These are phyloP conservation scores for Hypsopygia costalis DNA, from an alignment of 2,888 invertebrate species.

Conservation along the genomic window DNA sequence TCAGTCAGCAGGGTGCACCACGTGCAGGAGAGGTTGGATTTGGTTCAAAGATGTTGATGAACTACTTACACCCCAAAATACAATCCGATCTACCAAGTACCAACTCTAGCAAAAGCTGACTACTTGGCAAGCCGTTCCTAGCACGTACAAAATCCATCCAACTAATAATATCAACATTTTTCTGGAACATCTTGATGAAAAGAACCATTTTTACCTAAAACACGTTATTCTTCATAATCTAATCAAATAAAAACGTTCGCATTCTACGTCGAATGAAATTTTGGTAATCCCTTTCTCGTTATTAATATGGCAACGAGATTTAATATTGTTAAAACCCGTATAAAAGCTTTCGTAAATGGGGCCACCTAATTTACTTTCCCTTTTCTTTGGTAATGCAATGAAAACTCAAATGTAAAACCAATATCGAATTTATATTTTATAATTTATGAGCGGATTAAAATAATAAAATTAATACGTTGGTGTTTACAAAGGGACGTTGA, in stretches of 20 bases:
- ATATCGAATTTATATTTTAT: not conserved
- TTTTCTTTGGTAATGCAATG: slow-evolving; percentile 1
- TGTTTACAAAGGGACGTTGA: too few relatives aligned
- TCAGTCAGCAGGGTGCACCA: too few relatives aligned
- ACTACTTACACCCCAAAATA: too few relatives aligned
- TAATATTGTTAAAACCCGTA: slow-evolving; percentile 10
- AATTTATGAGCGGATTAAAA: too few relatives aligned
- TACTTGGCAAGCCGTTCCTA: too few relatives aligned
- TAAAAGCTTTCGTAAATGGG: slow-evolving; percentile 3
- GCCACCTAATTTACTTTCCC: slow-evolving; percentile 1
- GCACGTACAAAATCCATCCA: too few relatives aligned
- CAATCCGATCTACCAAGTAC: too few relatives aligned
- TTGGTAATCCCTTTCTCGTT: slow-evolving; percentile 10
- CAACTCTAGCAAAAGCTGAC: too few relatives aligned
- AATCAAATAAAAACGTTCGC: slow-evolving; percentile 11
- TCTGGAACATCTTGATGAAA: not conserved
- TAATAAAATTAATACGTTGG: too few relatives aligned
- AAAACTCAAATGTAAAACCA: not conserved
- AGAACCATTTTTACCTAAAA: slow-evolving; percentile 5
- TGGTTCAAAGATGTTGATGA: too few relatives aligned
- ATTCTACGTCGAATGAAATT: slow-evolving; percentile 6
- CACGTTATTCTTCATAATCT: slow-evolving; percentile 4
- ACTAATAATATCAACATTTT: too few relatives aligned
- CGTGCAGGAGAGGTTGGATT: too few relatives aligned
- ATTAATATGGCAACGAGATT: slow-evolving; percentile 10